Percentiles rank a stretch among this genome's conserved stretches.
phyloP scores from a whole-genome alignment of 2,888 invertebrate genomes.

The Spatulosminthurus flaviceps region DNA sequence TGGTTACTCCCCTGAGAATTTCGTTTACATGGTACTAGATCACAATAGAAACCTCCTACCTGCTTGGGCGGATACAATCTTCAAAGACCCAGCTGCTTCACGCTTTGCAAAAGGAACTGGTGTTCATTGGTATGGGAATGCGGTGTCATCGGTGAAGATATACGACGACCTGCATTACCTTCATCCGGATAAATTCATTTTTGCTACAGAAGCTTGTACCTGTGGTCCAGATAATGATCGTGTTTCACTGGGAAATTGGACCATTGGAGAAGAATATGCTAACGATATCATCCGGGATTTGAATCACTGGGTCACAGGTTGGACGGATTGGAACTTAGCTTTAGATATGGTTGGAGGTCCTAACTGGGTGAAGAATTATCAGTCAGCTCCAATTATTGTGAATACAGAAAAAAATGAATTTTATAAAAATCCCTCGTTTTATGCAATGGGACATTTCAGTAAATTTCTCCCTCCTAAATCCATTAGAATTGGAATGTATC shows the following conservation, averaged over 20 bases:
- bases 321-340: slow-evolving; percentile 91
- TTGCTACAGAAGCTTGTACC: slow-evolving; percentile 69
- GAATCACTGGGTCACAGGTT: slow-evolving; percentile 74
- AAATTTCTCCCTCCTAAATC: slow-evolving; percentile 76
- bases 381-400: slow-evolving; percentile 81
- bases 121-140: slow-evolving; percentile 40
- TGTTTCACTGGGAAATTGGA: slow-evolving; percentile 54
- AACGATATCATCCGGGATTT: slow-evolving; percentile 59
- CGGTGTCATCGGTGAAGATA: slow-evolving; percentile 37
- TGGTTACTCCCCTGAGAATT: slow-evolving; percentile 63
- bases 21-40: slow-evolving; percentile 66
- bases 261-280: slow-evolving; percentile 56
- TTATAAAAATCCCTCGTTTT: slow-evolving; percentile 87
- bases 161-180: slow-evolving; percentile 53
- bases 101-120: slow-evolving; percentile 51
- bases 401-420: slow-evolving; percentile 74
- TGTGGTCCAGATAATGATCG: slow-evolving; percentile 67
- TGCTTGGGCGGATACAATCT: slow-evolving; percentile 62
- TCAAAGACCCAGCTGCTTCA: slow-evolving; percentile 57
- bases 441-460: slow-evolving; percentile 77
- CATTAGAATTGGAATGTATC: slow-evolving; percentile 64
- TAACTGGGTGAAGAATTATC: slow-evolving; percentile 79
- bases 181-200: slow-evolving; percentile 68
- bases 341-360: slow-evolving; percentile 81
- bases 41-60: slow-evolving; percentile 64